phyloP scores from a whole-genome alignment of 2,113 vertebrate species.

The Bubo blakistoni region DNA sequence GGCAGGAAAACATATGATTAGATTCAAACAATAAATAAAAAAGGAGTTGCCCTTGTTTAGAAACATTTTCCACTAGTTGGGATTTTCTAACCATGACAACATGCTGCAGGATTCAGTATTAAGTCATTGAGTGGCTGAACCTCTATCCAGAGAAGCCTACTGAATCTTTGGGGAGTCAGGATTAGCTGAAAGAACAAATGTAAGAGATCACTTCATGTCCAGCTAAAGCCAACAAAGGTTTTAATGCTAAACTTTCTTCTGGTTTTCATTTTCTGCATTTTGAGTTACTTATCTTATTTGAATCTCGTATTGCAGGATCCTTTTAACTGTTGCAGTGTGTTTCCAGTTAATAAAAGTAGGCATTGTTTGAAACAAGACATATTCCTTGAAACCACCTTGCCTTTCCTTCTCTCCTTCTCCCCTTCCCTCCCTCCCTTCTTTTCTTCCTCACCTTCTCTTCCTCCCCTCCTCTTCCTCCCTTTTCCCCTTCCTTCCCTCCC shows the following conservation, averaged over 20 bases:
- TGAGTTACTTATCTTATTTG: conserved; percentile 3
- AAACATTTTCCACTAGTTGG: conserved; percentile 38
- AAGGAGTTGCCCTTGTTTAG: conserved; percentile 56
- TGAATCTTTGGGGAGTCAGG: conserved; percentile 25
- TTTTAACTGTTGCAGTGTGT: not conserved
- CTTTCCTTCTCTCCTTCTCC: not conserved
- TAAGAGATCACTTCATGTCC: conserved; percentile 21
- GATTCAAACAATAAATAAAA: conserved; percentile 58
- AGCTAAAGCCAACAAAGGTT: conserved; percentile 1
- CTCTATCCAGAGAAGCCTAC: not conserved
- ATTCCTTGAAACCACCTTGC: not conserved
- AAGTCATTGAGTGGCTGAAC: conserved; percentile 25
- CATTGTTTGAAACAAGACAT: not conserved
- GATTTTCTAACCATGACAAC: conserved; percentile 58
- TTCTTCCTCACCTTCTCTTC: not conserved
- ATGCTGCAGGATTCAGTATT: conserved; percentile 34
- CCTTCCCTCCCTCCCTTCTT: not conserved
- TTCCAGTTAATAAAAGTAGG: not conserved
- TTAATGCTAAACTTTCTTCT: conserved; percentile 36
- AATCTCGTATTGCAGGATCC: not conserved
- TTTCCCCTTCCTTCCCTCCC: not conserved
- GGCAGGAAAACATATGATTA: conserved; percentile 42
- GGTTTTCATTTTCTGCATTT: conserved; percentile 51
- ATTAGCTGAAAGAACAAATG: conserved; percentile 41
- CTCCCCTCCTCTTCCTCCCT: not conserved